These are phyloP conservation scores for Theropithecus gelada DNA, from an alignment of 2,113 vertebrate genomes.

Conservation along the genomic window DNA sequence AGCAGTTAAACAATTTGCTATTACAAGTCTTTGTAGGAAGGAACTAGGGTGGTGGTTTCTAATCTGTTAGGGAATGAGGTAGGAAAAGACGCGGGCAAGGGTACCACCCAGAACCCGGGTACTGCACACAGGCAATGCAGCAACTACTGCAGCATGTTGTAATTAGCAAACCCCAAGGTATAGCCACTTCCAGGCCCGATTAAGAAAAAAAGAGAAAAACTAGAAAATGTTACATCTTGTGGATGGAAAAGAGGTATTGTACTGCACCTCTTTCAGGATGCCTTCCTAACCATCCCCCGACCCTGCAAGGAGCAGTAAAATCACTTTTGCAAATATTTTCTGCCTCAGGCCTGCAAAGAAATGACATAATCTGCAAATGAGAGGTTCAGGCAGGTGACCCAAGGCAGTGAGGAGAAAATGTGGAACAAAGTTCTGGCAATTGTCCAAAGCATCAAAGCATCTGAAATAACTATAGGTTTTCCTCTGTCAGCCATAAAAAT, in stretches of 20 bases:
- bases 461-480: neutral
- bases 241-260: neutral
- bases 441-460: neutral
- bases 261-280: neutral
- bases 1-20: neutral
- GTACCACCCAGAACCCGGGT: neutral
- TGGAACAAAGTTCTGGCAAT: neutral
- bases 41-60: neutral
- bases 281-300: neutral
- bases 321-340: constrained; percentile 10
- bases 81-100: neutral
- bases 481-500: neutral
- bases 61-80: neutral
- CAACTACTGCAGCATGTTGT: neutral
- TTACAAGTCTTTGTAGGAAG: neutral
- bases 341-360: constrained; percentile 42
- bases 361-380: neutral
- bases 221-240: neutral
- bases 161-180: neutral
- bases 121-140: neutral
- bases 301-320: neutral
- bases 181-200: neutral
- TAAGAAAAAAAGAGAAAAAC: neutral
- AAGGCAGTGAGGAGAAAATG: neutral
- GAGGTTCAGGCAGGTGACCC: neutral